Base-by-base conservation (phyloP, 2,888 invertebrate species). In the Hyposoter didymator region DNA sequence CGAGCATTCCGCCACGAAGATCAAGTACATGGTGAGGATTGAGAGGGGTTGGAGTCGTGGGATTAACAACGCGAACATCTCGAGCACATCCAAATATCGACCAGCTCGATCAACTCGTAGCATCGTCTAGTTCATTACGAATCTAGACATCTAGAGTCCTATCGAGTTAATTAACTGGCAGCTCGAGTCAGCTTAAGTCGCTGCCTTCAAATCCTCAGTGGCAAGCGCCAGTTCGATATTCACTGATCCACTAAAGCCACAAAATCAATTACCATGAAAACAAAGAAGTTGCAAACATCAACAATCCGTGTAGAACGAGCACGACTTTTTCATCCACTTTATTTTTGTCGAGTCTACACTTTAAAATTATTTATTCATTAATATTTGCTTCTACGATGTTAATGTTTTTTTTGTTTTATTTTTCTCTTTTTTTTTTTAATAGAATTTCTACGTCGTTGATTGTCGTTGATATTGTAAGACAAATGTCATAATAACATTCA, bases 101-200 rank as follows among this genome's bases (percentile, higher is more conserved):
- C 19, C 52, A 52, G 52, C 19, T 52, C 52, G 19, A 52, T 52
- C 52, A 52, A 52, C 52, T 52, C 59, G 28, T 59, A 59, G 28
- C 28, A 59, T 28, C 28, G 59, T 59, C 59, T 28, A 59, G 59
- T 28, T 59, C 59, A 28, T 55, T 55, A 59, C 59, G 59, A 59
- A 59, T 59, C 59, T 28, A 59, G 59, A 59, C 59, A 59, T 59
- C 59, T 59, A 14, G 28, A 59, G 59, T 59, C 12, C 59, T 59
- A 28, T 59, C 12, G 43, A 39, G 39, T 69, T 39, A 43, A 69
- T 22, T 69, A 43, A 45, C 43, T 45, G 28, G 45, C 43, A 22
- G 22, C 10, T 69, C 45, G 39, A 69, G 45, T 45, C 43, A 69
- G 43, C 22, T 45, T 69, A 39, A 45, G 12, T 69, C 14, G 43